phyloP scores from a whole-genome alignment of 1,140 invertebrate genomes.

The Trinorchestia longiramus region DNA sequence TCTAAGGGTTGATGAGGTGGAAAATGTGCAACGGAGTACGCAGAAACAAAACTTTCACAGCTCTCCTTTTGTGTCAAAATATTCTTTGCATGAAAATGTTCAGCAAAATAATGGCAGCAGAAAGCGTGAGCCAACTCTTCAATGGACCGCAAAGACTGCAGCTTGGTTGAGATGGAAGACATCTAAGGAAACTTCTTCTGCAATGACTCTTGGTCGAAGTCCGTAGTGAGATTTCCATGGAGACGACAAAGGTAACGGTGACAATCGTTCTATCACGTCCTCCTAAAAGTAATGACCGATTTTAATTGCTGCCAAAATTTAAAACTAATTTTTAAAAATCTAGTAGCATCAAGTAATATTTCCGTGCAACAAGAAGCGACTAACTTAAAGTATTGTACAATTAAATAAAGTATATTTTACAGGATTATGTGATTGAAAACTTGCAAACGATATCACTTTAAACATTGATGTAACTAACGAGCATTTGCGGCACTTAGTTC shows the following conservation, averaged over 20 bases:
- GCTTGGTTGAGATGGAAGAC: neutral
- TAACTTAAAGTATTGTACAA: too few relatives aligned
- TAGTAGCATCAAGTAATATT: too few relatives aligned
- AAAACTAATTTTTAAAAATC: too few relatives aligned
- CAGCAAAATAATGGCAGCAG: constrained; percentile 43
- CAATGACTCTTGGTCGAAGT: neutral
- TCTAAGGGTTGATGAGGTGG: neutral
- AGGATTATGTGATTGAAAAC: too few relatives aligned
- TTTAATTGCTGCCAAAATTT: too few relatives aligned
- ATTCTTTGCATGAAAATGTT: constrained; percentile 31
- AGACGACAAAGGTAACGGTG: neutral
- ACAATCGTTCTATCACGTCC: neutral
- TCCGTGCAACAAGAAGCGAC: too few relatives aligned
- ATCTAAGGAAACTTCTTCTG: neutral
- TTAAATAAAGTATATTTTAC: too few relatives aligned
- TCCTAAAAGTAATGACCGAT: too few relatives aligned
- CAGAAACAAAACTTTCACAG: constrained; percentile 24
- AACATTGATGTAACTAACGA: too few relatives aligned
- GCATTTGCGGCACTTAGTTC: too few relatives aligned
- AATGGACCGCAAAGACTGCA: constrained; percentile 22
- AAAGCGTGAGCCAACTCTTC: constrained; percentile 35
- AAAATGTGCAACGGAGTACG: constrained; percentile 16
- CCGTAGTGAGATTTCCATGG: neutral
- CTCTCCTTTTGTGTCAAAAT: constrained; percentile 42
- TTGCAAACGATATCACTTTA: too few relatives aligned